Conservation (phyloP, 2,888 invertebrate species). For the Dioctria rufipes region DNA sequence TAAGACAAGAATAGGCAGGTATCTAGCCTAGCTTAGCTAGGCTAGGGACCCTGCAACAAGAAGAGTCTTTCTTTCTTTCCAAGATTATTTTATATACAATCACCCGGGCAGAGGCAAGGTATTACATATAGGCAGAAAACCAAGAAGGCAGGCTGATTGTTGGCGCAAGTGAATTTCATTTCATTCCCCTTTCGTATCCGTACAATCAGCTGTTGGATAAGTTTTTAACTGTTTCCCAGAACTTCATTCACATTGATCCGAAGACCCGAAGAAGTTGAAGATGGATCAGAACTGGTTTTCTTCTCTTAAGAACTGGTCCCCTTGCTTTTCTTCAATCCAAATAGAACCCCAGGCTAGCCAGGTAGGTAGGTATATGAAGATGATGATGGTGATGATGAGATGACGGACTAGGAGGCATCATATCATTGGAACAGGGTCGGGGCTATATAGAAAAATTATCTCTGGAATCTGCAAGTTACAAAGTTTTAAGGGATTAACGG, state of each 20-base stretch:
- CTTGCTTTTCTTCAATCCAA: not conserved
- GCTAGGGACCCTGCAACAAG: no score
- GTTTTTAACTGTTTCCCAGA: conserved; percentile 57
- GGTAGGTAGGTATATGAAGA: not conserved
- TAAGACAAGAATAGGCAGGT: no score
- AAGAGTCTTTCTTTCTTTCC: no score
- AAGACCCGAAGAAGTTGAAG: not conserved
- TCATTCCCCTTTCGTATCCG: not conserved
- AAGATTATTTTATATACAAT: no score
- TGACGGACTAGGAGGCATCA: not conserved
- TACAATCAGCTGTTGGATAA: conserved; percentile 57
- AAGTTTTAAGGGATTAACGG: conserved; percentile 51
- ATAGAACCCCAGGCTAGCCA: not conserved
- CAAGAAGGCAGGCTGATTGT: not conserved
- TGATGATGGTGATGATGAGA: no score
- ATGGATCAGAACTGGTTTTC: conserved; percentile 42
- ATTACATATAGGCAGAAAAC: not conserved
- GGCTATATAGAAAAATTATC: conserved; percentile 34
- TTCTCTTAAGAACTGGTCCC: conserved; percentile 23
- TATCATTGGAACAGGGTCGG: not conserved
- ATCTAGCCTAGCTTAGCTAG: no score
- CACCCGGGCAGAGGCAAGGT: conserved; percentile 9
- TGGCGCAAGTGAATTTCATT: conserved; percentile 27
- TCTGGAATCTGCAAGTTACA: conserved; percentile 36
- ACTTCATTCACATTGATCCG: conserved; percentile 57